Conservation (phyloP, 2,113 vertebrate genomes). For the Chiloscyllium plagiosum region DNA sequence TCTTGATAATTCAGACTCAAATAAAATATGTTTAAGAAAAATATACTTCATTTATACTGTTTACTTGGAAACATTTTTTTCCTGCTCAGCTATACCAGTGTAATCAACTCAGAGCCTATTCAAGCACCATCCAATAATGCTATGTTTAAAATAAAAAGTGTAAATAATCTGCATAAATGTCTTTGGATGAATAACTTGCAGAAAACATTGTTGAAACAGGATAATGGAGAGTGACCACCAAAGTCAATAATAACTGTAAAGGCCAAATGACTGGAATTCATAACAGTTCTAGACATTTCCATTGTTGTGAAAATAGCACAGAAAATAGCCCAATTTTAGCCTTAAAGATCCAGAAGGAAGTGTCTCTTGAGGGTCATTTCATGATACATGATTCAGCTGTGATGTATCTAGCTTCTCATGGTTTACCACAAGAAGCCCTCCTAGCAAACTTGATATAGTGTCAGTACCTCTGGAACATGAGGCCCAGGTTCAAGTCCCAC, state of each 20-base stretch:
- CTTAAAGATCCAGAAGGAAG: background rate
- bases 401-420: background rate
- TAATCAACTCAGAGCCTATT: background rate
- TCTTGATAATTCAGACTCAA: too few relatives aligned
- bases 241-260: background rate
- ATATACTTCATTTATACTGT: constrained; percentile 1
- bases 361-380: background rate
- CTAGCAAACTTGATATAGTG: too few relatives aligned
- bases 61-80: background rate
- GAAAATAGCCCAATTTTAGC: background rate
- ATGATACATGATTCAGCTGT: background rate
- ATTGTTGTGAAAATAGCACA: background rate
- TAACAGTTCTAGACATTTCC: background rate
- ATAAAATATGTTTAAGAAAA: background rate
- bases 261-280: background rate
- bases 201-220: background rate
- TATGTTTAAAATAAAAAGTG: background rate
- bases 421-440: too few relatives aligned
- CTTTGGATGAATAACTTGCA: background rate
- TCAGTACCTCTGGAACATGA: too few relatives aligned
- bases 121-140: background rate
- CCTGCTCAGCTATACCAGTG: background rate
- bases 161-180: background rate
- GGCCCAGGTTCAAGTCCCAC: too few relatives aligned
- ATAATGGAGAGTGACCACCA: background rate